A percentile compares a stretch with the other conserved stretches of the same genome.
Evolutionary conservation across 2,888 invertebrate species (phyloP).

Genomic region (Byasa hedistus): DNA sequence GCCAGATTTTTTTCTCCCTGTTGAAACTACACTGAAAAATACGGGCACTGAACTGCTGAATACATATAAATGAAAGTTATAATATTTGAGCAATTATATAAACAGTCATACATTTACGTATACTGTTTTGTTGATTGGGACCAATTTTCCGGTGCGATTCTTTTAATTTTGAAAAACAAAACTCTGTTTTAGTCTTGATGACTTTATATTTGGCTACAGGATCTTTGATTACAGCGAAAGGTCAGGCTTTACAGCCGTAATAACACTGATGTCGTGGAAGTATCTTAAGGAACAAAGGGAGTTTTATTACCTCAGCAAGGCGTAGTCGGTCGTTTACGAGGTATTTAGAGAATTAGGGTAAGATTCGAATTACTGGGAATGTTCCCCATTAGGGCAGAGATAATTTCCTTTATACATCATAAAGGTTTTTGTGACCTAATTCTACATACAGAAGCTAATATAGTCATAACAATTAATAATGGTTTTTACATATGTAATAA

Average conservation of each 20-base stretch:
- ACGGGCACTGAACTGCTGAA: too few species aligned
- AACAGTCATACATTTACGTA: too few species aligned
- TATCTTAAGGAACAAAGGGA: conserved; percentile 41
- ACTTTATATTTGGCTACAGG: not conserved
- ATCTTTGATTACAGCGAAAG: conserved; percentile 4
- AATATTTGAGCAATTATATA: too few species aligned
- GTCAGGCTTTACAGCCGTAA: conserved; percentile 34
- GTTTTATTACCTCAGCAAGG: conserved; percentile 55
- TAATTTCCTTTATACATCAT: conserved; percentile 1
- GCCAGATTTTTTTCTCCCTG: too few species aligned
- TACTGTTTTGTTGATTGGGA: too few species aligned
- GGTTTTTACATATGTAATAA: not conserved
- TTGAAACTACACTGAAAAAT: too few species aligned
- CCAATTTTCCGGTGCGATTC: too few species aligned
- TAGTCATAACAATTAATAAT: not conserved
- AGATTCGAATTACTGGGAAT: conserved; percentile 22
- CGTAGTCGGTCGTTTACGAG: conserved; percentile 48
- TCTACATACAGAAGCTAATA: not conserved
- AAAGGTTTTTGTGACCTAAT: not conserved
- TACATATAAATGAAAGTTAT: too few species aligned
- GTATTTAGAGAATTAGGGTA: conserved; percentile 40
- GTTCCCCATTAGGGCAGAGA: conserved; percentile 9
- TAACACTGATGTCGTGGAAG: conserved; percentile 38
- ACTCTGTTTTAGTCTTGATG: not conserved
- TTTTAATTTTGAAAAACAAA: not conserved